Conservation (phyloP, 2,113 vertebrate species). For the Xenopus tropicalis region DNA sequence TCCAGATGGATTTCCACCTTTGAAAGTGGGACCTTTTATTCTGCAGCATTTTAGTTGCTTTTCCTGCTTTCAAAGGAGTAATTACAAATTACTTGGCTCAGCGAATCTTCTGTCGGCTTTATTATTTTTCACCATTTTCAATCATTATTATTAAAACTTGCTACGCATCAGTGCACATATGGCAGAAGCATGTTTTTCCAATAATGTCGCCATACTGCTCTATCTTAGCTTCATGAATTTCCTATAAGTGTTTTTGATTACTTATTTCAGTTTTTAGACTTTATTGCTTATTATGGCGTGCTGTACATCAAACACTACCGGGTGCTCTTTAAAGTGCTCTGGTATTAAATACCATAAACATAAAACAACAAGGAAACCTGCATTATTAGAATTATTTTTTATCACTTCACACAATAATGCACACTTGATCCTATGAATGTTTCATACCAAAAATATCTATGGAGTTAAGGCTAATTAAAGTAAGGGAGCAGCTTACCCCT, state of each 20-base stretch:
- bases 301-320: neutral
- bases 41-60: too few species aligned
- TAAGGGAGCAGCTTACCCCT: too few species aligned
- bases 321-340: neutral
- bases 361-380: neutral
- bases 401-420: neutral
- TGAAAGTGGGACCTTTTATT: too few species aligned
- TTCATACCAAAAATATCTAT: too few species aligned
- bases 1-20: too few species aligned
- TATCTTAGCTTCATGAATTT: neutral
- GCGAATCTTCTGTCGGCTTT: neutral
- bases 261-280: neutral
- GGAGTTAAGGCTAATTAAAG: too few species aligned
- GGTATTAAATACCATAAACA: neutral
- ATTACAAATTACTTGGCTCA: neutral
- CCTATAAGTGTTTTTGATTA: neutral
- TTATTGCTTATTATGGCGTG: neutral
- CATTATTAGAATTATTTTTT: neutral
- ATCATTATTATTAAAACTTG: neutral
- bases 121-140: neutral
- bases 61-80: too few species aligned
- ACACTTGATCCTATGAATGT: too few species aligned
- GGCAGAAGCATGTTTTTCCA: neutral
- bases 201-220: neutral
- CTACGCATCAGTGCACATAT: neutral